Evolutionary conservation across 2,888 invertebrate species (phyloP).

Genomic region (Caenorhabditis sp.): DNA sequence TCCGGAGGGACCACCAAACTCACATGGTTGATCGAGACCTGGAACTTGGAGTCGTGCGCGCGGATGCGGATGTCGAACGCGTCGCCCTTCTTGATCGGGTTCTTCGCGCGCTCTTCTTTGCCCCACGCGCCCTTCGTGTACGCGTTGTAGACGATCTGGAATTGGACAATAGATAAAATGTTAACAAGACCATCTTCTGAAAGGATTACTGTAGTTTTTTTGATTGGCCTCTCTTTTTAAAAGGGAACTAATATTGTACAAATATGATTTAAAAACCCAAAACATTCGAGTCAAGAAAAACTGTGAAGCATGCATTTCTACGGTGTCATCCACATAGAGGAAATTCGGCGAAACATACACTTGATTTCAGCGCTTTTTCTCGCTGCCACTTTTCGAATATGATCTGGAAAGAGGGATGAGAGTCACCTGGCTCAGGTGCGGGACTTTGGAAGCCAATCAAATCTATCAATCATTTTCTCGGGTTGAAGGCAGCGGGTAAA

Average conservation of each 20-base stretch:
- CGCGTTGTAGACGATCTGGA: constrained; percentile 72
- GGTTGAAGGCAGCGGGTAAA: constrained; percentile 6
- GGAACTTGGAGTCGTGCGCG: constrained; percentile 73
- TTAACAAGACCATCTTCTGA: background rate
- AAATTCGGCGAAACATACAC: constrained; percentile 59
- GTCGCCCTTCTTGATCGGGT: constrained; percentile 75
- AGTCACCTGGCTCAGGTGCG: too few species aligned
- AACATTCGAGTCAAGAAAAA: too few species aligned
- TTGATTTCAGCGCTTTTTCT: constrained; percentile 55
- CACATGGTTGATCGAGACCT: constrained; percentile 66
- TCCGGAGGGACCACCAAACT: too few species aligned
- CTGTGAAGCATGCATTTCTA: constrained; percentile 22
- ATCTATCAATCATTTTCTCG: constrained; percentile 53
- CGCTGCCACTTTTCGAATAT: constrained; percentile 60
- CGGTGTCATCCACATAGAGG: background rate
- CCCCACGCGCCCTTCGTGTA: constrained; percentile 74
- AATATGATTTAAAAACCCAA: too few species aligned
- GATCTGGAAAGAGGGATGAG: constrained; percentile 43
- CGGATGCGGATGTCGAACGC: constrained; percentile 73
- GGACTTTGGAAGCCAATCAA: too few species aligned
- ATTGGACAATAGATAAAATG: constrained; percentile 9
- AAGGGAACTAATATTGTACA: too few species aligned
- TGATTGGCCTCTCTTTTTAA: too few species aligned
- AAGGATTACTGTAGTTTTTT: too few species aligned
- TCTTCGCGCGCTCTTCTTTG: constrained; percentile 74